Evolutionary conservation across 1,140 invertebrate genomes (phyloP).

Genomic region (Drosophila murphyi): DNA sequence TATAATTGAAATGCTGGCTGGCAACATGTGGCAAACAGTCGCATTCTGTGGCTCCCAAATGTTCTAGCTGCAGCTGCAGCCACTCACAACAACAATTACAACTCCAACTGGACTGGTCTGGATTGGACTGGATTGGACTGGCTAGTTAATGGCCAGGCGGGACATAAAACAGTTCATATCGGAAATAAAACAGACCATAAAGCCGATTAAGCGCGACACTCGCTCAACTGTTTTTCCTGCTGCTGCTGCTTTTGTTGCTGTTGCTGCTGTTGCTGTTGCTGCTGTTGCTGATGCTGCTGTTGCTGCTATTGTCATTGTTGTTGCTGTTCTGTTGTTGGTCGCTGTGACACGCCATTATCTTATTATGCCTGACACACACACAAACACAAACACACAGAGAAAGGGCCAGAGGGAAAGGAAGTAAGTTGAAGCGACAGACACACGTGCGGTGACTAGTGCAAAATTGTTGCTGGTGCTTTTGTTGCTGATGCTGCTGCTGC

Average conservation of each 20-base stretch:
- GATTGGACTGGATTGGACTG: not conserved
- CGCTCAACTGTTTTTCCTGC: conserved; percentile 58
- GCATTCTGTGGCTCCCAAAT: conserved; percentile 43
- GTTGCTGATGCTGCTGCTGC: conserved; percentile 18
- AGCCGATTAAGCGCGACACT: conserved; percentile 79
- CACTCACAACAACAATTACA: not conserved
- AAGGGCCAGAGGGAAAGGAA: conserved; percentile 10
- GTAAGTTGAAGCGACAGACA: conserved; percentile 39
- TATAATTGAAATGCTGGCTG: conserved; percentile 75
- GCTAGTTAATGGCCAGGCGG: conserved; percentile 34
- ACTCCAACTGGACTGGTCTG: not conserved
- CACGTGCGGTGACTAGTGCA: conserved; percentile 71
- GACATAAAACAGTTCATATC: conserved; percentile 76
- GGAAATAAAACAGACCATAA: conserved; percentile 82
- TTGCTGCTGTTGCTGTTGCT: conserved; percentile 23
- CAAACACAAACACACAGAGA: conserved; percentile 7
- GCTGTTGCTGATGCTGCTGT: conserved; percentile 25
- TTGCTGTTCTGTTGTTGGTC: conserved; percentile 30
- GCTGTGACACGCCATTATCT: conserved; percentile 77
- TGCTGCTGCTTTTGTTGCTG: conserved; percentile 14
- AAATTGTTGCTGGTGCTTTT: conserved; percentile 66
- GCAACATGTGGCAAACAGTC: conserved; percentile 67
- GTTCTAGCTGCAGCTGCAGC: conserved; percentile 53
- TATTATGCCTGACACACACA: conserved; percentile 74
- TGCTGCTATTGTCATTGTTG: conserved; percentile 3